phyloP scores from a whole-genome alignment of 2,113 vertebrate species.

The Oreochromis niloticus region DNA sequence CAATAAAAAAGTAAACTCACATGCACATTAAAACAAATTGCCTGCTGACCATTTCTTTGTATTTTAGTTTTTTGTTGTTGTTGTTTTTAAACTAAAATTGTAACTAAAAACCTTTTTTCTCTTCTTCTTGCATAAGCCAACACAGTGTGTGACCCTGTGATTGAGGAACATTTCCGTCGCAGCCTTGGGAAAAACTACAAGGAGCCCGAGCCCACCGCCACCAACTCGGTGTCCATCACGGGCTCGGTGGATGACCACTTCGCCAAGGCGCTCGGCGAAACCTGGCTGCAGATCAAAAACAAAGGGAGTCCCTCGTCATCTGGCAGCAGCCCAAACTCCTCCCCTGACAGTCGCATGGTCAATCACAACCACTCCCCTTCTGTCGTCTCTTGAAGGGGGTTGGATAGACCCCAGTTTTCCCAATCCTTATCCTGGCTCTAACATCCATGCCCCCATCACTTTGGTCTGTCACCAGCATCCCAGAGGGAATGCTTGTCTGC shows the following conservation, averaged over 20 bases:
- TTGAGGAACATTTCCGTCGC: constrained; percentile 97
- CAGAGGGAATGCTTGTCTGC: constrained; percentile 42
- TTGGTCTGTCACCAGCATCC: constrained; percentile 44
- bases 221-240: constrained; percentile 96
- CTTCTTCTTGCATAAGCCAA: constrained; percentile 65
- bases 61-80: background rate
- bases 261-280: constrained; percentile 96
- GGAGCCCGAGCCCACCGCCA: constrained; percentile 86
- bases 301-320: constrained; percentile 78
- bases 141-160: constrained; percentile 88
- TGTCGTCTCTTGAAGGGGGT: constrained; percentile 83
- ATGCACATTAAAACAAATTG: constrained; percentile 5
- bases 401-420: background rate
- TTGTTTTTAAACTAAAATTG: background rate
- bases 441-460: constrained; percentile 5
- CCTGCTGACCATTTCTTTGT: background rate
- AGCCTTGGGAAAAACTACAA: constrained; percentile 98
- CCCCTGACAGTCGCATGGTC: constrained; percentile 89
- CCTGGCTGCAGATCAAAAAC: constrained; percentile 96
- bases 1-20: constrained; percentile 12
- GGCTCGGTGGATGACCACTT: constrained; percentile 98
- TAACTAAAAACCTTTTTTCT: background rate
- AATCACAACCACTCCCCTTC: constrained; percentile 95
- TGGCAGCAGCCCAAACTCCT: constrained; percentile 80
- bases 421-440: background rate